These are phyloP conservation scores for Dromaius novaehollandiae DNA, from an alignment of 2,113 vertebrate genomes.

Conservation along the genomic window DNA sequence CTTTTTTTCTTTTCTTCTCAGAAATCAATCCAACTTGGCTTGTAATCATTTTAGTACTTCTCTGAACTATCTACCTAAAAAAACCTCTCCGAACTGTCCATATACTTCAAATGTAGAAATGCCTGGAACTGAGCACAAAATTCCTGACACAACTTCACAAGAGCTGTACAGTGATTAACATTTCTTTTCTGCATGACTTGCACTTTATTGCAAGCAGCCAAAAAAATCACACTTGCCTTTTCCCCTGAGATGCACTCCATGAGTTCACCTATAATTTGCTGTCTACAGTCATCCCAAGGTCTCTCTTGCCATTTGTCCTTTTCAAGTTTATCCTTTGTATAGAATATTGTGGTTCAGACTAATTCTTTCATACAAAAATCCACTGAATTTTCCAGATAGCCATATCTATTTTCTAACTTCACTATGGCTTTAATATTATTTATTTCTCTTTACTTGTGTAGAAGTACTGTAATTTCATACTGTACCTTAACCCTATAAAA, in stretches of 20 bases:
- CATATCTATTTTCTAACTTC: neutral
- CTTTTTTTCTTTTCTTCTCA: neutral
- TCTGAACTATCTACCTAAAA: neutral
- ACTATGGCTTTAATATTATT: neutral
- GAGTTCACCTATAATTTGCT: neutral
- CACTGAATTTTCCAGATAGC: neutral
- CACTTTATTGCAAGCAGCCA: neutral
- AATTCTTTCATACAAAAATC: neutral
- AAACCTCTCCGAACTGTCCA: neutral
- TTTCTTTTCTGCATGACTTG: conserved; percentile 26
- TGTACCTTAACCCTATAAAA: neutral
- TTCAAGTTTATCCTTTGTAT: neutral
- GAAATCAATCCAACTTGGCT: neutral
- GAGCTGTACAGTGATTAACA: neutral
- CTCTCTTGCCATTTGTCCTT: neutral
- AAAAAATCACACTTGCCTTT: conserved; percentile 1
- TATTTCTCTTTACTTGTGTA: neutral
- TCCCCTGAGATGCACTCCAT: neutral
- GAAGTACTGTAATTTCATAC: neutral
- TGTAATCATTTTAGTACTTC: neutral
- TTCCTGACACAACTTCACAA: neutral
- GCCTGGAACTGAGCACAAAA: neutral
- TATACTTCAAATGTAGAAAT: neutral
- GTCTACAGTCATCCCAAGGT: neutral
- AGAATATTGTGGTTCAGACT: neutral